phyloP scores from a whole-genome alignment of 2,113 vertebrate genomes.

The Salminus brasiliensis region DNA sequence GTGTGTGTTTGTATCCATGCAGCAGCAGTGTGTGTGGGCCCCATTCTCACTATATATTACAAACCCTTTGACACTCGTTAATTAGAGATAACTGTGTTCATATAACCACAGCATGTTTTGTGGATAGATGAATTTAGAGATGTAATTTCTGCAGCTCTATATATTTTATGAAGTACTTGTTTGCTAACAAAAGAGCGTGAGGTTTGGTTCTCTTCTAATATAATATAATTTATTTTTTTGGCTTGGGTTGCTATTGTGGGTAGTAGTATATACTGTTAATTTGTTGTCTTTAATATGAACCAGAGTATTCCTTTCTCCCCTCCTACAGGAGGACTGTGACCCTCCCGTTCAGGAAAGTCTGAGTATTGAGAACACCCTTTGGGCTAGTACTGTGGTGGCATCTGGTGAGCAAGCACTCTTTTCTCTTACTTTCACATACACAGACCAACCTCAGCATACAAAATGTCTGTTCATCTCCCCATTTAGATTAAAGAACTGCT shows the following conservation, averaged over 20 bases:
- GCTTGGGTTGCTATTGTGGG: slow-evolving; percentile 5
- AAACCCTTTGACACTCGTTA: slow-evolving; percentile 20
- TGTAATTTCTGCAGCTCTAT: slow-evolving; percentile 26
- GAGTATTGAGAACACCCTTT: slow-evolving; percentile 93
- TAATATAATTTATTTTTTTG: background rate
- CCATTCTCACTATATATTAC: slow-evolving; percentile 37
- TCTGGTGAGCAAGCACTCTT: slow-evolving; percentile 80
- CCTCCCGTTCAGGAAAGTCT: slow-evolving; percentile 93
- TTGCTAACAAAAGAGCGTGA: background rate
- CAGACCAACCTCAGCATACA: background rate
- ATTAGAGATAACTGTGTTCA: slow-evolving; percentile 31
- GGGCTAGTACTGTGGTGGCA: slow-evolving; percentile 96
- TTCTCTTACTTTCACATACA: background rate
- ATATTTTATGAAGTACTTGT: slow-evolving; percentile 7
- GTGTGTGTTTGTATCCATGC: background rate
- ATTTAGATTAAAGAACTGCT: too few species aligned
- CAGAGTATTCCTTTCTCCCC: slow-evolving; percentile 14
- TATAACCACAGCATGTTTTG: slow-evolving; percentile 25
- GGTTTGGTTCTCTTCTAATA: background rate
- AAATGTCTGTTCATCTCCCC: too few species aligned
- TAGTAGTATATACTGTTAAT: background rate
- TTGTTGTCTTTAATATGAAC: background rate
- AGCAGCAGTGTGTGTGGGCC: slow-evolving; percentile 16
- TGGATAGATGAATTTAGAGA: slow-evolving; percentile 25
- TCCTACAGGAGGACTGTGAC: slow-evolving; percentile 87